These are phyloP conservation scores for Pseudopodoces humilis DNA, from an alignment of 2,113 vertebrate species.

Conservation along the genomic window DNA sequence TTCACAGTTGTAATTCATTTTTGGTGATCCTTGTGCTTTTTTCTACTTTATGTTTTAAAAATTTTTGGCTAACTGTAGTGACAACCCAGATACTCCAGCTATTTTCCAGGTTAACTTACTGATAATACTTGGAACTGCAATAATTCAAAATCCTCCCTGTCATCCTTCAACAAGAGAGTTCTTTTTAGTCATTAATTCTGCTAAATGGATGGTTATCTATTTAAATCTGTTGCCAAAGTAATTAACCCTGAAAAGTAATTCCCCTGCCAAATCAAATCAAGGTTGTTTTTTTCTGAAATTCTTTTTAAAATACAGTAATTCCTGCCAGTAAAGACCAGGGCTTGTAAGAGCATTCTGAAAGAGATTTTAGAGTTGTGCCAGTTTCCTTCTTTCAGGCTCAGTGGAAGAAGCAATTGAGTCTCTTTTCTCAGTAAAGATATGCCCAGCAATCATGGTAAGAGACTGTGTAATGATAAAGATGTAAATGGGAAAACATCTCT, in stretches of 20 bases:
- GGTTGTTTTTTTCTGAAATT: neutral
- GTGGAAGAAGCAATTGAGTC: neutral
- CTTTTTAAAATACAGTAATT: neutral
- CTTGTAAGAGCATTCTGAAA: neutral
- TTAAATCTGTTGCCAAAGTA: conserved; percentile 22
- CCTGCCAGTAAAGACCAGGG: neutral
- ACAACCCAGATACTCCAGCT: neutral
- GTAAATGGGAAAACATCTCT: neutral
- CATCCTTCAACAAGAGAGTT: neutral
- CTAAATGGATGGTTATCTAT: neutral
- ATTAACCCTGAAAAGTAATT: conserved; percentile 32
- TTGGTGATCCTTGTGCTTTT: neutral
- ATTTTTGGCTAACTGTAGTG: neutral
- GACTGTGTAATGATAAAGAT: neutral
- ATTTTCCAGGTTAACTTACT: neutral
- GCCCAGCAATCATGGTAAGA: neutral
- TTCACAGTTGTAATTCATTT: neutral
- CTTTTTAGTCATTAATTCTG: neutral
- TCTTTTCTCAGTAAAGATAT: neutral
- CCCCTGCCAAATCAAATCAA: neutral
- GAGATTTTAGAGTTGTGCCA: neutral
- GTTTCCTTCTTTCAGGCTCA: neutral
- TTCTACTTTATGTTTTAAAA: too few relatives aligned
- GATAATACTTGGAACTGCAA: neutral
- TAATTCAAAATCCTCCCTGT: neutral